These are phyloP conservation scores for Cyphomyrus discorhynchus DNA, from an alignment of 2,113 vertebrate species.

Conservation along the genomic window DNA sequence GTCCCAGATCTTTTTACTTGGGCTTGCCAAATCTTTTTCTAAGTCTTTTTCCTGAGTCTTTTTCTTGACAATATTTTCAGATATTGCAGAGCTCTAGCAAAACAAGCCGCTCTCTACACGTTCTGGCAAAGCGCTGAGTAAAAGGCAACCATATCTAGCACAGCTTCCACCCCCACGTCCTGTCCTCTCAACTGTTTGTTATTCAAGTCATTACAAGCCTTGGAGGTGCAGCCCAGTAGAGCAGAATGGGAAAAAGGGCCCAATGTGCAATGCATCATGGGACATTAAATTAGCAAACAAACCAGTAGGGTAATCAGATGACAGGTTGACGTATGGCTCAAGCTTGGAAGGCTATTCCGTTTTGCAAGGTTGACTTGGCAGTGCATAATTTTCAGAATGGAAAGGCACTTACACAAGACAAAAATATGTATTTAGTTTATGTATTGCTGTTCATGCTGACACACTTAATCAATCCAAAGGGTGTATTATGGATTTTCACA, in stretches of 20 bases:
- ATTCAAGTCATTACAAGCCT: conserved; percentile 11
- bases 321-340: neutral
- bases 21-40: neutral
- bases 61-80: neutral
- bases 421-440: neutral
- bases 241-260: conserved; percentile 4
- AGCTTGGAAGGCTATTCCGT: neutral
- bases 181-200: conserved; percentile 21
- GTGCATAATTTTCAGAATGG: neutral
- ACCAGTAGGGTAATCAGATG: conserved; percentile 7
- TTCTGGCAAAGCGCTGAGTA: neutral
- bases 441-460: neutral
- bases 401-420: neutral
- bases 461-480: neutral
- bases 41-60: neutral
- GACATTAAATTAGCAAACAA: conserved; percentile 18
- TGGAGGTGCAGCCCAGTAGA: conserved; percentile 16
- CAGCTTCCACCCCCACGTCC: neutral
- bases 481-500: neutral
- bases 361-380: neutral
- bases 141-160: neutral
- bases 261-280: conserved; percentile 19
- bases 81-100: neutral
- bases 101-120: neutral
- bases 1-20: neutral